Evolutionary conservation across 1,140 invertebrate genomes (phyloP), one percentile per base, ranked within the genome.

Genomic region (Brachionus sp.): DNA sequence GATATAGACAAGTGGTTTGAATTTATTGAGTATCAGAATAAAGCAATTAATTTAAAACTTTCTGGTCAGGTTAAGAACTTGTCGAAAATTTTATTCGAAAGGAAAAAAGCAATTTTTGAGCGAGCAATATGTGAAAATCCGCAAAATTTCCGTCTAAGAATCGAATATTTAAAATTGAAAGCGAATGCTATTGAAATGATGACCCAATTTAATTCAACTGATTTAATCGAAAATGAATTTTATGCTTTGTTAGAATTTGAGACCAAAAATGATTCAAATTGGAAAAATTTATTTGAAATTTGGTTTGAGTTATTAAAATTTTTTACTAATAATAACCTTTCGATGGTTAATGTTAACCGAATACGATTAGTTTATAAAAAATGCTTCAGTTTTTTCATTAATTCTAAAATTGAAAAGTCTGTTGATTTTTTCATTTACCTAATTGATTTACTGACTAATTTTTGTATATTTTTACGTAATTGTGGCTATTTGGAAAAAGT

Each of bases 1-100:
- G 77, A 80, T 10, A 35, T 80, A n/a, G 25, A 57, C 25, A 80
- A 80, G 13, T 80, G 77, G 77, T 33, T 80, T 29, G 77, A 80
- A 19, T 80, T 80, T 66, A 62, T 80, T 25, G 46, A 80, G n/a
- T 80, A 80, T 35, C 77, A 80, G 42, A 16, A 19, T 23, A 80
- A 80, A 78, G 53, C 46, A 5, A 6, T 70, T 7, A 39, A 70
- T 37, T 37, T 70, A 19, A 70, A 33, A 39, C 16, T 70, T 37
- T 19, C 12, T 9, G 66, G 35, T 6, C 66, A 70, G 39, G 9
- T 70, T 7, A 70, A 70, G 9, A 39, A 70, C 37, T 12, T 70
- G 0, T 37, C 39, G 0, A n/a, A 10, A 7, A 29, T 66, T 25
- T 39, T 80, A 62, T 80, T 42, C 25, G 77, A 80, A n/a, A 23